Conservation (phyloP, 2,113 vertebrate genomes). For the Nematolebias whitei region DNA sequence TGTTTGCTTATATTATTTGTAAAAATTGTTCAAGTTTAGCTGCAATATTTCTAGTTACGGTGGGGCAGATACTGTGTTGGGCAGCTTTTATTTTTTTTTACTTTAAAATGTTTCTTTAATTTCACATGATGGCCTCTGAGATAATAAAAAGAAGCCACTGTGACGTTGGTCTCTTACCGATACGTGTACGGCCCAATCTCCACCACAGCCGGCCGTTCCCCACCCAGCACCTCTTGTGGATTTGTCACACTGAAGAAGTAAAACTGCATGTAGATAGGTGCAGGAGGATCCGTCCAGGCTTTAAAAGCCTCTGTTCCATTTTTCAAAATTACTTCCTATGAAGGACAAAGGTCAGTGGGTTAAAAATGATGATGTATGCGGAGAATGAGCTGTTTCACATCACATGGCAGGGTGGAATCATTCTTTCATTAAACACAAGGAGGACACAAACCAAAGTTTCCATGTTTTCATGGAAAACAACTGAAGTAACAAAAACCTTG, state of each 20-base stretch:
- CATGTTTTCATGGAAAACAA: no score
- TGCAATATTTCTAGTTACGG: no score
- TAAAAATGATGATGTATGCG: slow-evolving; percentile 5
- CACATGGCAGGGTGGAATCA: slow-evolving; percentile 16
- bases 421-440: no score
- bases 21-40: no score
- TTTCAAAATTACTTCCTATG: slow-evolving; percentile 85
- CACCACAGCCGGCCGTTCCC: slow-evolving; percentile 83
- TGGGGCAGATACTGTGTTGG: no score
- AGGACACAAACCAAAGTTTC: no score
- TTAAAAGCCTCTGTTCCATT: slow-evolving; percentile 88
- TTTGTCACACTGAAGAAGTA: slow-evolving; percentile 96
- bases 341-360: slow-evolving; percentile 42
- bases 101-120: no score
- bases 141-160: no score
- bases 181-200: slow-evolving; percentile 95
- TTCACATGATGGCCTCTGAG: no score
- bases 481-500: no score
- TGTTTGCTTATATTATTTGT: no score
- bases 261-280: slow-evolving; percentile 93
- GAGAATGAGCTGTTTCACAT: slow-evolving; percentile 28
- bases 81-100: no score
- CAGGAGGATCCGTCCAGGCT: slow-evolving; percentile 88
- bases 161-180: slow-evolving; percentile 77
- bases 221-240: slow-evolving; percentile 87